Percentiles rank a stretch among this genome's conserved stretches.
Conservation (phyloP, 2,888 invertebrate species). For the Apodemia hepburni region DNA sequence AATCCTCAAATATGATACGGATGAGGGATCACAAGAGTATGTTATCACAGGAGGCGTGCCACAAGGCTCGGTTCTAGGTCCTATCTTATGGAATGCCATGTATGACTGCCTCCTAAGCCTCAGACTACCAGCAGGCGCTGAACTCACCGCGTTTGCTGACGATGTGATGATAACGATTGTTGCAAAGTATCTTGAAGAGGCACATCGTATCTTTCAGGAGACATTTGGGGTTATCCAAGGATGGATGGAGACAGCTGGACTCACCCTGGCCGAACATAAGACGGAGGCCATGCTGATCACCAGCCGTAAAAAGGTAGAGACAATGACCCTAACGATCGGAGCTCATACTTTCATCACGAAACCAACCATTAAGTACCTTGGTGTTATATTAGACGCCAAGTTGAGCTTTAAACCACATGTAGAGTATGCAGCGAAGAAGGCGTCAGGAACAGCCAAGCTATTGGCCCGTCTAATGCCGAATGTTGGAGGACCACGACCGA, state of each 20-base stretch:
- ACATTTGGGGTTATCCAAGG: background rate
- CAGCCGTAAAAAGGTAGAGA: background rate
- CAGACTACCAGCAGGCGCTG: background rate
- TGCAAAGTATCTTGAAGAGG: background rate
- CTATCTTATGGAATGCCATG: background rate
- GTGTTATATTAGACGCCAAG: slow-evolving; percentile 13
- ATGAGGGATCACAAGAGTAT: background rate
- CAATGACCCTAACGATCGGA: background rate
- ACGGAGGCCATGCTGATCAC: background rate
- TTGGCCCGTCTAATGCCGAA: slow-evolving; percentile 14
- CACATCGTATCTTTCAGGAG: background rate
- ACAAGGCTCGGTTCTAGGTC: too few species aligned
- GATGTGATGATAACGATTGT: background rate
- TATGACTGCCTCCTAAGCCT: background rate
- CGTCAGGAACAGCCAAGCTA: background rate
- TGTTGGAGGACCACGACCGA: background rate
- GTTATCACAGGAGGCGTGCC: background rate
- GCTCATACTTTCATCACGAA: background rate
- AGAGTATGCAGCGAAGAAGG: slow-evolving; percentile 2
- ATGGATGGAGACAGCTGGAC: background rate
- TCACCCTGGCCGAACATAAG: background rate
- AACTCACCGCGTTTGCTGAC: background rate
- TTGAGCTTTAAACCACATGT: slow-evolving; percentile 16
- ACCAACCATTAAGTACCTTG: slow-evolving; percentile 4
- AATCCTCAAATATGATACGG: background rate